Evolutionary conservation across 1,140 invertebrate genomes (phyloP).

Genomic region (Phocides pigmalion): DNA sequence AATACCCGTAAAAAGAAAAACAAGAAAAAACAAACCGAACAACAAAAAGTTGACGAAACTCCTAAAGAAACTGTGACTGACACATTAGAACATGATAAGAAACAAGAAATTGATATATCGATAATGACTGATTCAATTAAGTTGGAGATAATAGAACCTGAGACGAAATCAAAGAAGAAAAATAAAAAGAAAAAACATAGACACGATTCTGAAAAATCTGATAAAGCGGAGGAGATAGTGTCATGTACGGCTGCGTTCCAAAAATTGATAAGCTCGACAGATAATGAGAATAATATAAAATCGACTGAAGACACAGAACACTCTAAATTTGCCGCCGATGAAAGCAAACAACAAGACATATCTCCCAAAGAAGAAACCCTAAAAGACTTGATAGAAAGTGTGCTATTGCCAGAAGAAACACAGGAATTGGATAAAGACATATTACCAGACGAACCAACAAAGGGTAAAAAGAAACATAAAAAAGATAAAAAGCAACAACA

Average conservation of each 20-base stretch:
- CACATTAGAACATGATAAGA: conserved; percentile 15
- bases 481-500: conserved; percentile 49
- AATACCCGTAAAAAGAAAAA: conserved; percentile 52
- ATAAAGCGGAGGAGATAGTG: conserved; percentile 50
- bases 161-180: conserved; percentile 62
- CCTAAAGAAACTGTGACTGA: conserved; percentile 1
- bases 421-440: conserved; percentile 4
- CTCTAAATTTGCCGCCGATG: not conserved
- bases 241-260: conserved; percentile 62
- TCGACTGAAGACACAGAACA: conserved; percentile 1
- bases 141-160: conserved; percentile 33
- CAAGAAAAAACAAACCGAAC: conserved; percentile 45
- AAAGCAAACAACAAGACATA: conserved; percentile 9
- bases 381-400: conserved; percentile 26
- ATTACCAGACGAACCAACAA: conserved; percentile 26
- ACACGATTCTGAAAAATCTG: conserved; percentile 65
- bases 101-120: not conserved
- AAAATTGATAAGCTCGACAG: conserved; percentile 43
- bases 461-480: conserved; percentile 53
- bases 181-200: conserved; percentile 71
- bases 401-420: conserved; percentile 7
- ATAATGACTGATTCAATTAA: not conserved
- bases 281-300: conserved; percentile 32
- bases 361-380: conserved; percentile 25
- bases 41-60: conserved; percentile 24